phyloP scores from a whole-genome alignment of 2,888 invertebrate species.

The Lagria hirta region DNA sequence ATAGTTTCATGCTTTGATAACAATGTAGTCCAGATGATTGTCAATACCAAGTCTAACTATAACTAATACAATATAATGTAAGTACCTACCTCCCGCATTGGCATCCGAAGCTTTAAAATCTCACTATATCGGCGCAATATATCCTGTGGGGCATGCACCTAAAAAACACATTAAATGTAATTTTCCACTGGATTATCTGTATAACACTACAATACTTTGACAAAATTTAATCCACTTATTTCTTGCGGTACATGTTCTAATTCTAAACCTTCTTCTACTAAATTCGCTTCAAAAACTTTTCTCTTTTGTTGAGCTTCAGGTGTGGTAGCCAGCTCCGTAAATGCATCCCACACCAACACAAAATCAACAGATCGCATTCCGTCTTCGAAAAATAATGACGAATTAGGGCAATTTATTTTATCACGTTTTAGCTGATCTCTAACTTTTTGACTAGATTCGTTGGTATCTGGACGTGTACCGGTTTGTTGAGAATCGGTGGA shows the following conservation, averaged over 20 bases:
- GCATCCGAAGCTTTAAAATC: constrained; percentile 88
- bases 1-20: no score
- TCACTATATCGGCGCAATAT: constrained; percentile 87
- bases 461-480: constrained; percentile 6
- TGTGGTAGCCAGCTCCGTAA: constrained; percentile 56
- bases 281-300: constrained; percentile 69
- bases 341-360: constrained; percentile 74
- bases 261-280: constrained; percentile 72
- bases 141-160: constrained; percentile 83
- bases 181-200: constrained; percentile 15
- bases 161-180: constrained; percentile 41
- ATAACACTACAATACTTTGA: constrained; percentile 60
- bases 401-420: constrained; percentile 49
- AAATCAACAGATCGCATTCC: constrained; percentile 74
- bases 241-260: constrained; percentile 70
- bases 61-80: constrained; percentile 1
- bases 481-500: constrained; percentile 11
- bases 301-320: constrained; percentile 56
- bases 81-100: constrained; percentile 78
- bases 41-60: no score
- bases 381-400: constrained; percentile 69
- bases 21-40: no score
- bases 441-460: constrained; percentile 22
- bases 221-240: constrained; percentile 71
- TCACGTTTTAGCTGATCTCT: constrained; percentile 3